Conservation (phyloP, 2,113 vertebrate species). For the Aegotheles bennettii region DNA sequence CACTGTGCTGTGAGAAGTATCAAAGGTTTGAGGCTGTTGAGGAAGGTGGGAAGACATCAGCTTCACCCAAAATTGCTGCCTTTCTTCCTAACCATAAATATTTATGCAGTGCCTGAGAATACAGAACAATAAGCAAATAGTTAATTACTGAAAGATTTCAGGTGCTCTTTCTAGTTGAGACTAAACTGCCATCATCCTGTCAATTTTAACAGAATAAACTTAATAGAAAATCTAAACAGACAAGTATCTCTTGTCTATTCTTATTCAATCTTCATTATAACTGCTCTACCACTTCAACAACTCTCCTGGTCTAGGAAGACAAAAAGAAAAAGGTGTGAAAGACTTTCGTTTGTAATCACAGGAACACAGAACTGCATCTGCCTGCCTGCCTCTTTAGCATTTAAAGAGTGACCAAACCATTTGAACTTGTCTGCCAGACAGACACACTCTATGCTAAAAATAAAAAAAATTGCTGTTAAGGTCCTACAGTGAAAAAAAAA, state of each 20-base stretch:
- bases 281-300: background rate
- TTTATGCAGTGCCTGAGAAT: background rate
- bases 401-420: background rate
- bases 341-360: background rate
- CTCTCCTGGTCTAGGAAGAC: background rate
- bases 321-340: background rate
- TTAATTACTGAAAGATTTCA: background rate
- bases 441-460: background rate
- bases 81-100: background rate
- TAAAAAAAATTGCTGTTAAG: background rate
- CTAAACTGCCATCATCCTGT: background rate
- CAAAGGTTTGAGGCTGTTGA: background rate
- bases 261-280: background rate
- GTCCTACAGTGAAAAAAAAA: background rate
- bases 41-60: background rate
- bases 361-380: background rate
- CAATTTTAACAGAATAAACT: background rate
- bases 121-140: background rate
- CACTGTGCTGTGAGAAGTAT: background rate
- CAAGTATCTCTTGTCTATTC: background rate
- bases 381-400: background rate
- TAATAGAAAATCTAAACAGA: background rate
- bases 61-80: background rate
- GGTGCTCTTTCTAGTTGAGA: background rate
- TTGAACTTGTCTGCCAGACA: background rate